Conservation (phyloP, 2,797 vertebrate genomes). For the Clarias pachynema region DNA sequence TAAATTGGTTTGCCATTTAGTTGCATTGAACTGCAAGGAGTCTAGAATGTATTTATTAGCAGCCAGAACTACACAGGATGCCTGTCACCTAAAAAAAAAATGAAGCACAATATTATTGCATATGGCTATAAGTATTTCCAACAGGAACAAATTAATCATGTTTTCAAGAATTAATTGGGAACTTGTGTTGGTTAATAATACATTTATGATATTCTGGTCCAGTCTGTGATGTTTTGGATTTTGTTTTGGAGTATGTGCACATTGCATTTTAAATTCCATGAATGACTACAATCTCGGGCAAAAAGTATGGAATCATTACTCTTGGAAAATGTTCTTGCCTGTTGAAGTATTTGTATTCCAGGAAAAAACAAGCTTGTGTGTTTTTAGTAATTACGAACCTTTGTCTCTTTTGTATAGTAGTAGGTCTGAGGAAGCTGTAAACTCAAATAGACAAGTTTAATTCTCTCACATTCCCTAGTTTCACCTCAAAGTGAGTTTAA, state of each 20-base stretch:
- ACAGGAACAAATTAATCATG: no score
- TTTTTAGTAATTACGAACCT: background rate
- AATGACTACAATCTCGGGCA: no score
- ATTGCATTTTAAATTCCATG: no score
- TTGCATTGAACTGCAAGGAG: background rate
- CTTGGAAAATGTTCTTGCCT: background rate
- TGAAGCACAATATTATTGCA: slow-evolving; percentile 12
- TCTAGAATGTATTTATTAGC: background rate
- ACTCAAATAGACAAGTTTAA: slow-evolving; percentile 1
- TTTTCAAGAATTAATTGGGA: background rate
- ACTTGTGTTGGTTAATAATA: no score
- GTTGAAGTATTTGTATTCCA: background rate
- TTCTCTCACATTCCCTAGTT: background rate
- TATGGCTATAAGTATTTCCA: background rate
- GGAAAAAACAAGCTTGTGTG: background rate
- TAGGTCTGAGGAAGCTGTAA: background rate
- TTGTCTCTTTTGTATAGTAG: slow-evolving; percentile 4
- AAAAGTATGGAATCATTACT: no score
- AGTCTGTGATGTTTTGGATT: no score
- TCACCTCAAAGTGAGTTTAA: background rate
- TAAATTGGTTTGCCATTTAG: background rate
- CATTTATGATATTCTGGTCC: no score
- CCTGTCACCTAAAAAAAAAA: background rate
- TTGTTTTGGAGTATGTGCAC: no score
- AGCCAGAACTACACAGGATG: background rate